Evolutionary conservation across 2,113 vertebrate genomes (phyloP).

Genomic region (Haplotaxodon microlepis): DNA sequence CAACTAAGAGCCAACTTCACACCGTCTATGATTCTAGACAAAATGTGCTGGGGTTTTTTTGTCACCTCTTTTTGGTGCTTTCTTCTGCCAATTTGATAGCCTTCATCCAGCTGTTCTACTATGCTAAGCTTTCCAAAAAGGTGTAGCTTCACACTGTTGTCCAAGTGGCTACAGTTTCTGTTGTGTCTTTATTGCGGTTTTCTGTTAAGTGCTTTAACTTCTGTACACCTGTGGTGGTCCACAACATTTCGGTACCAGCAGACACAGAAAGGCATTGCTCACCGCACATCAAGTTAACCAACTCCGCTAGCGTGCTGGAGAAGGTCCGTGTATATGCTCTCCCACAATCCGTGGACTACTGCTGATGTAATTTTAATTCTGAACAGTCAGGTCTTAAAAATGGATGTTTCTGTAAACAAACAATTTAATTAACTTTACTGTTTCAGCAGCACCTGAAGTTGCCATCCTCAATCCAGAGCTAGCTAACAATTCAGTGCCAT

Average conservation of each 20-base stretch:
- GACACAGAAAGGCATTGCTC: not conserved
- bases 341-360: not conserved
- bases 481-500: not conserved
- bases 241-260: not conserved
- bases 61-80: not conserved
- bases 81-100: not conserved
- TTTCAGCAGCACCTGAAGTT: not conserved
- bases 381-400: not conserved
- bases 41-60: accelerated
- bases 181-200: not conserved
- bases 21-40: not conserved
- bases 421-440: not conserved
- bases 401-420: not conserved
- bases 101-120: not conserved
- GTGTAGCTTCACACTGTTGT: not conserved
- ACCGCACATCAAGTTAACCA: not conserved
- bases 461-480: not conserved
- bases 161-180: not conserved
- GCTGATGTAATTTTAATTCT: not conserved
- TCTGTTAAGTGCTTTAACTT: not conserved
- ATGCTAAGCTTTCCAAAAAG: not conserved
- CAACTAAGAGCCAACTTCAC: not conserved
- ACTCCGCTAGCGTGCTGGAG: not conserved
- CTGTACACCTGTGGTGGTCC: not conserved
- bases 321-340: not conserved